Percentiles rank a stretch among this genome's conserved stretches.
phyloP scores from a whole-genome alignment of 1,140 invertebrate genomes.

The Reticulitermes speratus region DNA sequence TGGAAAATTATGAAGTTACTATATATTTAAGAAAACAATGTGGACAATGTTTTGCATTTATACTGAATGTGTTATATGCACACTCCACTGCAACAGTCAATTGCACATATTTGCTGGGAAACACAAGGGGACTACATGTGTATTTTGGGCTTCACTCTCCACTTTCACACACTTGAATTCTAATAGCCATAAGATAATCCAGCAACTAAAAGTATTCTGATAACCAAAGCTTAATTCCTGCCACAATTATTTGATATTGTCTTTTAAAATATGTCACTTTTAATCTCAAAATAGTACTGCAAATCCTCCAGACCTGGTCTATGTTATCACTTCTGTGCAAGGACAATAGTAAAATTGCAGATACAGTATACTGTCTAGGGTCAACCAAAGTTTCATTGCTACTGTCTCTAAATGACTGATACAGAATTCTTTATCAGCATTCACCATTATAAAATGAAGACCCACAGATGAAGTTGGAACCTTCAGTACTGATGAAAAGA shows the following conservation, averaged over 20 bases:
- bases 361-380: not conserved
- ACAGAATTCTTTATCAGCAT: not conserved
- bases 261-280: not conserved
- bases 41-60: not conserved
- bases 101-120: not conserved
- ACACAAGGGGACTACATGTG: not conserved
- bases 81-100: constrained; percentile 8
- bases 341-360: not conserved
- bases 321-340: not conserved
- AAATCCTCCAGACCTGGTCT: not conserved
- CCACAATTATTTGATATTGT: not conserved
- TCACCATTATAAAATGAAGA: not conserved
- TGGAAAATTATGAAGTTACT: not conserved
- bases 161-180: constrained; percentile 11
- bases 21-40: not conserved
- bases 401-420: not conserved
- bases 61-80: constrained; percentile 2
- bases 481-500: not conserved
- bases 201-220: not conserved
- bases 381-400: not conserved
- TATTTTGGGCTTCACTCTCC: not conserved
- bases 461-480: not conserved
- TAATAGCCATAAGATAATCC: not conserved
- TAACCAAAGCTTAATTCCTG: not conserved
- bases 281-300: not conserved